Evolutionary conservation across 2,888 invertebrate genomes (phyloP), one percentile per base, ranked within the genome.

Genomic region (Germaria angustata): DNA sequence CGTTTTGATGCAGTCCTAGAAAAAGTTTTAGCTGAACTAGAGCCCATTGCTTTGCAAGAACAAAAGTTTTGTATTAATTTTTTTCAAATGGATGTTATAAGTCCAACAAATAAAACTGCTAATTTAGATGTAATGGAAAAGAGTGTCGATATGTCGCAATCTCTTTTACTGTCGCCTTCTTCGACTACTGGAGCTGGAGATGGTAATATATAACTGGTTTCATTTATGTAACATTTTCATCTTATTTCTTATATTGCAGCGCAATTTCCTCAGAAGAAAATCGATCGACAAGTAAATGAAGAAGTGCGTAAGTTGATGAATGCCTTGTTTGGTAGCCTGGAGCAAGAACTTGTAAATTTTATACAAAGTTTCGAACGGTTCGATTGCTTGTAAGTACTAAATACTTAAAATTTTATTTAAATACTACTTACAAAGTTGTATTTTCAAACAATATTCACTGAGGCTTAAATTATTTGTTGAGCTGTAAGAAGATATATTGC

Each of bases 61-160:
- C 98, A 99, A 92, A 95, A 97, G 86, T 99, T 99, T 92, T 98
- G 98, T 90, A 94, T 96, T 17, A 93, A 94, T 81, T 99, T 99
- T 92, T 97, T 99, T 90, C 96, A 96, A 90, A 92, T 97, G 86
- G 95, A 95, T 87, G 93, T 93, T 85, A 87, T 93, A 78, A 93
- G 93, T 87, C 93, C 93, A 0, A 93, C 93, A 36, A 90, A 91
- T 5, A 92, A 92, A 90, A 93, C 93, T 87, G 93, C 93, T 0
- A 92, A 93, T 87, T 88, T 93, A 61, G 93, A 94, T 86, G 90
- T 90, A 1, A 86, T 90, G 68, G 88, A 90, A 41, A 87, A 86
- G 36, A 92, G 92, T 24, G 86, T 87, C 7, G 89, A 90, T n/a
- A 87, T 89, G 82, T 86, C 88, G 15, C 90, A 88, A 63, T 88